Conservation (phyloP, 2,888 invertebrate genomes). For the Geotrupes spiniger region DNA sequence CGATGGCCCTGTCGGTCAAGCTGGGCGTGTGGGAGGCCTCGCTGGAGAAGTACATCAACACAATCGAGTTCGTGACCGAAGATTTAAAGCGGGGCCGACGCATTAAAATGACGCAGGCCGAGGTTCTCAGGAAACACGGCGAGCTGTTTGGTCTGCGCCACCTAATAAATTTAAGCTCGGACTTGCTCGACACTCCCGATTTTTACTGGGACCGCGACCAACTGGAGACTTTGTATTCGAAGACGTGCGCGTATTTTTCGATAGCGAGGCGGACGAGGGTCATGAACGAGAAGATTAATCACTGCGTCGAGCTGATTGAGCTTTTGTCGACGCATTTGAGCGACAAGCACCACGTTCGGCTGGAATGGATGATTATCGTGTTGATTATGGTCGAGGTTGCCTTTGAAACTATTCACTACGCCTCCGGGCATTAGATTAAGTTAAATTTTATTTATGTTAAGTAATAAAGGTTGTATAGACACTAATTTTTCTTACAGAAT, state of each 20-base stretch:
- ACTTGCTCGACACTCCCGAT: slow-evolving; percentile 92
- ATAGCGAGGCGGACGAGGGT: slow-evolving; percentile 83
- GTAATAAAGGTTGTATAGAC: not conserved
- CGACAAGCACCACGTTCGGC: slow-evolving; percentile 86
- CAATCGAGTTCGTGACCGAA: slow-evolving; percentile 77
- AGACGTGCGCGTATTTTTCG: slow-evolving; percentile 79
- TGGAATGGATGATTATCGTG: slow-evolving; percentile 97
- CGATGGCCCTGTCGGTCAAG: slow-evolving; percentile 89
- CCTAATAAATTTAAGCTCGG: slow-evolving; percentile 88
- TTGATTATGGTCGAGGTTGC: slow-evolving; percentile 93
- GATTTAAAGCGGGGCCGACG: slow-evolving; percentile 73
- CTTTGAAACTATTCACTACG: slow-evolving; percentile 77
- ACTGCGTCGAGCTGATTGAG: slow-evolving; percentile 90
- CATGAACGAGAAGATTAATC: slow-evolving; percentile 91
- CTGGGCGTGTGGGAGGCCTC: slow-evolving; percentile 92
- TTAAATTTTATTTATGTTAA: no score
- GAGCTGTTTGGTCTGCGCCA: slow-evolving; percentile 87
- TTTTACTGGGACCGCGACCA: slow-evolving; percentile 97
- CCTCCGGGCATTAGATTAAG: no score
- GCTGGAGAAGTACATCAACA: slow-evolving; percentile 77
- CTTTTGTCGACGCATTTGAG: slow-evolving; percentile 85
- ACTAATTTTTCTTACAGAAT: no score
- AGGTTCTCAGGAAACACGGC: slow-evolving; percentile 77
- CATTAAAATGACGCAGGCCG: slow-evolving; percentile 66
- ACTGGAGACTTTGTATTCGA: slow-evolving; percentile 79